Percentiles rank a stretch among this genome's conserved stretches.
Evolutionary conservation across 2,888 invertebrate species (phyloP).

Genomic region (Meteorus cinctellus): DNA sequence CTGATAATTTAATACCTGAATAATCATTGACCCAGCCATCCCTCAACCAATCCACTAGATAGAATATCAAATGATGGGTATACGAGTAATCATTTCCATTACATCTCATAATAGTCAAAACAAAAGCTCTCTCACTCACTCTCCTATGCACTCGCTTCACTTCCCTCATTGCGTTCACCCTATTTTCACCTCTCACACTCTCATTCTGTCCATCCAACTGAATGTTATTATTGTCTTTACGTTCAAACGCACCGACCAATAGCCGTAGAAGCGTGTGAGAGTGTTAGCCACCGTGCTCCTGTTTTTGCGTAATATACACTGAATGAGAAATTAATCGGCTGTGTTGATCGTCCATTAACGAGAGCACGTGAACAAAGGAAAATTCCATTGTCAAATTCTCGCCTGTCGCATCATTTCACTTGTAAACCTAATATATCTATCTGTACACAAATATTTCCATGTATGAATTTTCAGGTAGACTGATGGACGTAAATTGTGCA

Average conservation of each 20-base stretch:
- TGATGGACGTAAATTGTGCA: too few relatives aligned
- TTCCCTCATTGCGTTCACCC: conserved; percentile 22
- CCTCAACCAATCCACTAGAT: conserved; percentile 28
- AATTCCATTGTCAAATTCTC: conserved; percentile 42
- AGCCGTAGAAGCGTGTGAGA: conserved; percentile 42
- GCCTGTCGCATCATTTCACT: conserved; percentile 39
- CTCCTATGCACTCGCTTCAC: conserved; percentile 37
- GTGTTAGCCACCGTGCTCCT: conserved; percentile 25
- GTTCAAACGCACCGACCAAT: conserved; percentile 50
- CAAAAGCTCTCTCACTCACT: conserved; percentile 43
- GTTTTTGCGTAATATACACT: conserved; percentile 49
- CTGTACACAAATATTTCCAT: background rate
- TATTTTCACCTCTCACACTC: conserved; percentile 17
- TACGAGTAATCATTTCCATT: conserved; percentile 45
- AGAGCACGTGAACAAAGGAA: conserved; percentile 42
- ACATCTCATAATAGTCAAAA: conserved; percentile 40
- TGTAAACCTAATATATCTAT: conserved; percentile 25
- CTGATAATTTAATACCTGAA: conserved; percentile 40
- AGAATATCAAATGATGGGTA: conserved; percentile 40
- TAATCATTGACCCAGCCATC: conserved; percentile 40
- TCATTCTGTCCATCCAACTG: conserved; percentile 37
- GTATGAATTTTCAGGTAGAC: background rate
- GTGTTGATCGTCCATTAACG: conserved; percentile 59
- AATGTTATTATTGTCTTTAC: conserved; percentile 58
- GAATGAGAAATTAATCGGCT: conserved; percentile 59